phyloP scores from a whole-genome alignment of 2,113 vertebrate genomes.

The Helogale parvula region DNA sequence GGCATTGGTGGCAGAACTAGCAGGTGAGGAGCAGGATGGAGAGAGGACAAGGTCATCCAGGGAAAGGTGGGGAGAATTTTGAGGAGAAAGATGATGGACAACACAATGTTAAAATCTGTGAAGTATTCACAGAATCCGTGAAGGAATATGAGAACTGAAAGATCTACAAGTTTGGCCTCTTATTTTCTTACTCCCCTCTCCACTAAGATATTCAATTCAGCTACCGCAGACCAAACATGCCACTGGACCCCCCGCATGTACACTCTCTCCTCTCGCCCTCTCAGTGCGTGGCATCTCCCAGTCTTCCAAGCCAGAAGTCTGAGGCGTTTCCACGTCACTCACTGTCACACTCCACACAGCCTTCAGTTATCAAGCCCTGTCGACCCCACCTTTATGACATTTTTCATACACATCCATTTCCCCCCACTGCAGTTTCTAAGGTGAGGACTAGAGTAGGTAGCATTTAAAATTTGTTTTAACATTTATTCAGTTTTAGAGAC shows the following conservation, averaged over 20 bases:
- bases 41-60: neutral
- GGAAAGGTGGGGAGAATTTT: neutral
- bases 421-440: neutral
- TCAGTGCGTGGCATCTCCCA: neutral
- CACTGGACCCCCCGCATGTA: rapidly evolving
- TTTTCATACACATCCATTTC: neutral
- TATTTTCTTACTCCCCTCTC: neutral
- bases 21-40: neutral
- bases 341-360: neutral
- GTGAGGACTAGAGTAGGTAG: neutral
- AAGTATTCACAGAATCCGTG: neutral
- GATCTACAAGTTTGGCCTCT: neutral
- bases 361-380: neutral
- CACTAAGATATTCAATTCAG: neutral
- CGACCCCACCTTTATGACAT: neutral
- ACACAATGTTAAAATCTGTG: neutral
- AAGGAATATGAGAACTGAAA: neutral
- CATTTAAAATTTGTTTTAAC: neutral
- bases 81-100: neutral
- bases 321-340: neutral
- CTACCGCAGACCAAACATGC: neutral
- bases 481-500: no score
- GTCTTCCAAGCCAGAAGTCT: neutral
- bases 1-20: no score
- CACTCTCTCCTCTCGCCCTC: neutral